Percentiles rank a stretch among this genome's conserved stretches.
These are phyloP conservation scores for Tenthredo mesomela DNA, from an alignment of 2,888 invertebrate species.

Conservation along the genomic window DNA sequence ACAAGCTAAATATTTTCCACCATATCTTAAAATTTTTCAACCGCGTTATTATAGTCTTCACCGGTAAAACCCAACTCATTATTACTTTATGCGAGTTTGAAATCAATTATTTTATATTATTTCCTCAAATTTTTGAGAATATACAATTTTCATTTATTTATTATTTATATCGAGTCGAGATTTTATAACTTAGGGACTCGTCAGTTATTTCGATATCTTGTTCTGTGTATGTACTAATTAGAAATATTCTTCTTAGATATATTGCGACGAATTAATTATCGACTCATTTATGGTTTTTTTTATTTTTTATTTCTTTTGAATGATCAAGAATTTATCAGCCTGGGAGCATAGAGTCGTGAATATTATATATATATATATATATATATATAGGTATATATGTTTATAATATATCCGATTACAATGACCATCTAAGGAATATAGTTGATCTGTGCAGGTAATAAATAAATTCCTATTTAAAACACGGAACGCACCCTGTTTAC, in stretches of 20 bases:
- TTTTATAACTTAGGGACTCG: not conserved
- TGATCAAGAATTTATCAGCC: constrained; percentile 28
- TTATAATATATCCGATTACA: not conserved
- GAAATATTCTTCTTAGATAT: not conserved
- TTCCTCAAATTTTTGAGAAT: not conserved
- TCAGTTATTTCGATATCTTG: not conserved
- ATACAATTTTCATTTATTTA: not conserved
- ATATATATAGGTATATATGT: not conserved
- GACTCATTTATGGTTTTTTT: not conserved
- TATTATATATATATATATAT: not conserved
- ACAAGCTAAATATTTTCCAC: not conserved
- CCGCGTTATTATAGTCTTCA: not conserved
- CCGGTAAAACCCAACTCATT: not conserved
- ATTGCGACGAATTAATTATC: not conserved
- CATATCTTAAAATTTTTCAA: not conserved
- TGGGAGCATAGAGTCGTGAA: constrained; percentile 13
- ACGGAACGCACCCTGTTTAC: constrained; percentile 8
- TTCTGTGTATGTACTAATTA: not conserved
- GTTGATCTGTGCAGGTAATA: constrained; percentile 28
- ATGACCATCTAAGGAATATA: constrained; percentile 48
- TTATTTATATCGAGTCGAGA: not conserved
- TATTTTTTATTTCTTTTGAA: not conserved
- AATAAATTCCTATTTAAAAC: constrained; percentile 41
- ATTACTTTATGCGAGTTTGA: not conserved
- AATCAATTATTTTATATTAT: not conserved